Base-by-base conservation (phyloP, 1,140 invertebrate species). In the Psilanteris sp. region DNA sequence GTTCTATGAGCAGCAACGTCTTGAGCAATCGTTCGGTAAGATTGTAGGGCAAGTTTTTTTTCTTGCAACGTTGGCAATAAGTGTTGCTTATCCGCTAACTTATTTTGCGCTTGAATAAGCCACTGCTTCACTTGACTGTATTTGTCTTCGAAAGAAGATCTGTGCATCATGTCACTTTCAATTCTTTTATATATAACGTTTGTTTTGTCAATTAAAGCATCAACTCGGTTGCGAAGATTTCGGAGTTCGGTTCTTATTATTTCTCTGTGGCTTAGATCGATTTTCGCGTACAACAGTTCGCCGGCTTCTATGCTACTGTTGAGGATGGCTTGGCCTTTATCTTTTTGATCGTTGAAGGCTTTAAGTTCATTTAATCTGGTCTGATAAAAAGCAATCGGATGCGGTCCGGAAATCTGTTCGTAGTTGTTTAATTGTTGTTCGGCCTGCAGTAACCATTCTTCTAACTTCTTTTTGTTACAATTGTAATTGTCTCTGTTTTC, bases 91-190 rank as follows among this genome's bases (percentile, higher is more conserved):
- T 91, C 90, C 0, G 91, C 91, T 6, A 94, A 85, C 84, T 94
- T 94, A 15, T 90, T 89, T 79, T 93, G 91, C 0, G 91, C 90
- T 64, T 96, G 94, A 22, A 90, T 89, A 4, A 97, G 90, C 93
- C 96, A 97, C 79, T 93, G 92, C 70, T 92, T 92, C 2, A 94
- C 91, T 88, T 96, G 94, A 41, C 91, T 91, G 72, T 94, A 94
- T 67, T 94, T 96, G 79, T 97, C 96, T 81, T 97, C 95, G 81
- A 97, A 96, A 0, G 95, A 96, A 3, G 95, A 95, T 81, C 95
- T 91, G 75, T 97, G 94, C 81, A 96, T 93, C 26, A 96, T 91
- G 14, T 94, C 92, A 11, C 92, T 94, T 89, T 97, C 96, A 24
- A 97, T 92, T 75, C 93, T 92, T 83, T 97, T 97, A 59, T 96